A percentile compares a stretch with the other conserved stretches of the same genome.
phyloP scores from a whole-genome alignment of 2,888 invertebrate species.

The Hirtodrosophila cameraria region DNA sequence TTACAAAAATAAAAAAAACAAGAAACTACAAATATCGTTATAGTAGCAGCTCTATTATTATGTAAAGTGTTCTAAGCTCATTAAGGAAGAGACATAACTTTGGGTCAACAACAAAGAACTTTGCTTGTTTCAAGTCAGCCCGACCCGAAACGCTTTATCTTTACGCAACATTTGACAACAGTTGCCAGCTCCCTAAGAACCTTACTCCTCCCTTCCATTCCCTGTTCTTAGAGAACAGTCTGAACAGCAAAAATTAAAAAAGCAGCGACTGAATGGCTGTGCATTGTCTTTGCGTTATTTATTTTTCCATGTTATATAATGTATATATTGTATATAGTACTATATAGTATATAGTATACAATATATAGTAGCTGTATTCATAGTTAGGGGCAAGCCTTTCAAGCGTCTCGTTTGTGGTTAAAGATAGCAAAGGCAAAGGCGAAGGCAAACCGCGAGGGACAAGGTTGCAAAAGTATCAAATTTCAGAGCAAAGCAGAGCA shows the following conservation, averaged over 20 bases:
- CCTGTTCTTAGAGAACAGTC: neutral
- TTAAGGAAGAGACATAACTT: conserved; percentile 21
- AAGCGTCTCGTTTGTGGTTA: conserved; percentile 51
- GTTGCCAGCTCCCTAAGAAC: conserved; percentile 11
- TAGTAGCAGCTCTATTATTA: too few species aligned
- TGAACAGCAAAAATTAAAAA: conserved; percentile 2
- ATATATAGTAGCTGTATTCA: conserved; percentile 15
- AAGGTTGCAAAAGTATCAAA: conserved; percentile 70
- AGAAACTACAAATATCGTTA: too few species aligned
- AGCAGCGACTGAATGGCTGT: conserved; percentile 40
- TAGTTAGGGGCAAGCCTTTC: conserved; percentile 58
- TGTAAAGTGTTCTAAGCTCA: conserved; percentile 29
- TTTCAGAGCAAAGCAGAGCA: conserved; percentile 29
- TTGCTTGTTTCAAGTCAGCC: conserved; percentile 36
- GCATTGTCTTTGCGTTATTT: conserved; percentile 55
- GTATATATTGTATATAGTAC: neutral
- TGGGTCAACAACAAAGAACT: conserved; percentile 43
- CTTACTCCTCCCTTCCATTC: neutral
- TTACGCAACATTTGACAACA: conserved; percentile 69
- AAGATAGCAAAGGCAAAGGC: conserved; percentile 27
- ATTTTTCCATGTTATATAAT: conserved; percentile 8
- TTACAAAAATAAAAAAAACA: too few species aligned
- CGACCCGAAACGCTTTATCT: conserved; percentile 56
- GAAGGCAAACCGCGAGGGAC: conserved; percentile 66
- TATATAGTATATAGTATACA: conserved; percentile 7